Conservation (phyloP, 2,113 vertebrate species). For the Eretmochelys imbricata region DNA sequence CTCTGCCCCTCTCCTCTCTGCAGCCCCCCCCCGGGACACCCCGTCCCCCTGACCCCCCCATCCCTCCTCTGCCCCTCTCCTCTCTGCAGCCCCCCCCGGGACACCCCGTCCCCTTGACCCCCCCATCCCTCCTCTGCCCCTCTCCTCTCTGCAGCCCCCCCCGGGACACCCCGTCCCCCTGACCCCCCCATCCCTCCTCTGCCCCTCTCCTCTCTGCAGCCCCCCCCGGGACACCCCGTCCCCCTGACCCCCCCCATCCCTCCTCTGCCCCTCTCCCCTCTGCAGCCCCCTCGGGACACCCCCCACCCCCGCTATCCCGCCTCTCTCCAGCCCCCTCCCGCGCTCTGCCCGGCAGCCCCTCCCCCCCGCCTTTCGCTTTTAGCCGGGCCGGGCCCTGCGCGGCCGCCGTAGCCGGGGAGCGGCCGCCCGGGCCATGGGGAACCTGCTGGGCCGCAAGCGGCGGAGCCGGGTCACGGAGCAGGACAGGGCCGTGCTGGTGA, state of each 20-base stretch:
- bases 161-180: too few species aligned
- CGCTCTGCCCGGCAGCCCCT: not conserved
- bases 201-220: too few species aligned
- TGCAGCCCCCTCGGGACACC: too few species aligned
- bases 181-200: not conserved
- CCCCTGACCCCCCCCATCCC: too few species aligned
- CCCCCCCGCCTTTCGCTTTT: not conserved
- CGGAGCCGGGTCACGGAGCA: conserved; percentile 92
- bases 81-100: too few species aligned
- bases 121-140: not conserved
- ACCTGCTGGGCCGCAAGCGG: conserved; percentile 91
- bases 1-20: not conserved
- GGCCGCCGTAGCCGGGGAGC: conserved; percentile 57
- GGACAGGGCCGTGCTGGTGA: conserved; percentile 91
- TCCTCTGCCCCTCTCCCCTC: too few species aligned
- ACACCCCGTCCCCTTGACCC: conserved; percentile 38
- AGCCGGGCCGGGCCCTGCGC: not conserved
- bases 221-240: too few species aligned
- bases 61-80: not conserved
- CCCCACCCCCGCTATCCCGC: not conserved
- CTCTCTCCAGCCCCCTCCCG: not conserved
- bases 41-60: not conserved
- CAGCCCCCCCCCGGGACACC: not conserved
- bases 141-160: too few species aligned
- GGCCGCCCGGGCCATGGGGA: conserved; percentile 84